Evolutionary conservation across 1,140 invertebrate genomes (phyloP).

Genomic region (Mizuhopecten yessoensis): DNA sequence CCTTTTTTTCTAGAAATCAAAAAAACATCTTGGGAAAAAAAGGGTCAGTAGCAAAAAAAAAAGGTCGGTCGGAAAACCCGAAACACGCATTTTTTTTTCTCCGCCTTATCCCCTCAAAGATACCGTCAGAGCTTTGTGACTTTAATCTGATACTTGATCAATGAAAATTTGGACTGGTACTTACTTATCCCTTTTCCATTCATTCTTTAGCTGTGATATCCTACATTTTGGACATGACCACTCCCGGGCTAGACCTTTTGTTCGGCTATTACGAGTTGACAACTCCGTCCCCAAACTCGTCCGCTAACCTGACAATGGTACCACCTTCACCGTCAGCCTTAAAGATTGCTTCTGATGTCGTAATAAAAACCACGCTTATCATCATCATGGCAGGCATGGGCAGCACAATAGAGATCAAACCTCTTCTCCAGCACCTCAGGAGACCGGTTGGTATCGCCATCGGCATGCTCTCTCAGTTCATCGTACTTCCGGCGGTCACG

Average conservation of each 20-base stretch:
- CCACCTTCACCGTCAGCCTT: constrained; percentile 53
- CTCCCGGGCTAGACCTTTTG: background rate
- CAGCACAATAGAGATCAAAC: constrained; percentile 72
- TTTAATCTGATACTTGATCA: too few species aligned
- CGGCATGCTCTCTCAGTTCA: constrained; percentile 83
- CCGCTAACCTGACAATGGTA: background rate
- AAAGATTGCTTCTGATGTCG: constrained; percentile 73
- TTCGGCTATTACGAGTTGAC: background rate
- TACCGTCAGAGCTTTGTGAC: too few species aligned
- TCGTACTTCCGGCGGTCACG: constrained; percentile 81
- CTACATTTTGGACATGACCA: background rate
- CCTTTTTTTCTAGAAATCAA: too few species aligned
- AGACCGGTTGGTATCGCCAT: constrained; percentile 81
- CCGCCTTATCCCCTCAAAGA: too few species aligned
- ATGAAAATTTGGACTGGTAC: too few species aligned
- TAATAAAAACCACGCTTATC: constrained; percentile 72
- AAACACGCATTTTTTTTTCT: too few species aligned
- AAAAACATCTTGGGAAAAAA: too few species aligned
- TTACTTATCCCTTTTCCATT: too few species aligned
- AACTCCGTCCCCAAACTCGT: background rate
- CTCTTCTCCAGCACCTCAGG: constrained; percentile 75
- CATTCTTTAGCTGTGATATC: too few species aligned
- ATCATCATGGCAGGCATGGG: constrained; percentile 82
- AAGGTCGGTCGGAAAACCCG: too few species aligned
- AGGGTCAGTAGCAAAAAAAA: too few species aligned